phyloP scores from a whole-genome alignment of 1,140 invertebrate genomes.

The Bilobella aurantiaca region DNA sequence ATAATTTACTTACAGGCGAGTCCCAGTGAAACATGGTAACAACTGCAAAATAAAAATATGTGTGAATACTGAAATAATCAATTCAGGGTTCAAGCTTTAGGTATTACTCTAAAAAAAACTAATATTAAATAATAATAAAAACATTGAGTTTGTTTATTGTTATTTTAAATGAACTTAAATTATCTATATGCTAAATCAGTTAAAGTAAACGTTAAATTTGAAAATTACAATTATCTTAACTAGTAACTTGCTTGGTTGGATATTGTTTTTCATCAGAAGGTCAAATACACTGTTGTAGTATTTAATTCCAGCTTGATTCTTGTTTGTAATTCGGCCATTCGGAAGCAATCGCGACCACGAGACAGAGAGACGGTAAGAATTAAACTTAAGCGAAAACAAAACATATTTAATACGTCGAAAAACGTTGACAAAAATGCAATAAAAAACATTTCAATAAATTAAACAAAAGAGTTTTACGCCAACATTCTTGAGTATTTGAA shows the following conservation, averaged over 20 bases:
- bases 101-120: too few species aligned
- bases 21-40: constrained; percentile 64
- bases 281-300: constrained; percentile 40
- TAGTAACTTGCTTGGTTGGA: constrained; percentile 40
- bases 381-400: constrained; percentile 9
- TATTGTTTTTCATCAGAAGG: constrained; percentile 34
- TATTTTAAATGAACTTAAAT: too few species aligned
- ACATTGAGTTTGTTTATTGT: too few species aligned
- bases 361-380: constrained; percentile 29
- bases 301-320: constrained; percentile 36
- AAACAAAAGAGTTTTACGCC: not conserved
- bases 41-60: constrained; percentile 28
- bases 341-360: constrained; percentile 32
- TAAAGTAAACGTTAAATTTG: too few species aligned
- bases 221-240: too few species aligned
- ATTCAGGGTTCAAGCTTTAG: too few species aligned
- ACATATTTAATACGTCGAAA: too few species aligned
- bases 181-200: not conserved
- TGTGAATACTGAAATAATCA: not conserved
- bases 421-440: not conserved
- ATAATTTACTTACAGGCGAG: constrained; percentile 44
- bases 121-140: too few species aligned
- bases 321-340: constrained; percentile 9
- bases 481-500: not conserved
- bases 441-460: not conserved